These are phyloP conservation scores for Sebastes nivosus DNA, from an alignment of 2,797 vertebrate genomes.

Conservation along the genomic window DNA sequence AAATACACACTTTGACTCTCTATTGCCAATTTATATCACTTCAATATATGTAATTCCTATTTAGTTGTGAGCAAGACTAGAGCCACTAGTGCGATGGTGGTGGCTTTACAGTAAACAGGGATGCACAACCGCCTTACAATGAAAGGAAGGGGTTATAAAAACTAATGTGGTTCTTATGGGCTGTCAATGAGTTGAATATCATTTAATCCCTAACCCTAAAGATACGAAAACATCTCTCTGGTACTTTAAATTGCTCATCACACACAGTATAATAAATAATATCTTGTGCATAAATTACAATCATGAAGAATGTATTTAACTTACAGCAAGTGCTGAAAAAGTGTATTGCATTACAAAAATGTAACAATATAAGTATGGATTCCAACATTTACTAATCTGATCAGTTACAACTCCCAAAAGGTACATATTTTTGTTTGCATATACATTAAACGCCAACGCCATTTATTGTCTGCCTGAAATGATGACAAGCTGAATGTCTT, in stretches of 20 bases:
- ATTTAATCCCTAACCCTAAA: not conserved
- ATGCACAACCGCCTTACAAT: too few relatives aligned
- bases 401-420: not conserved
- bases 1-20: too few relatives aligned
- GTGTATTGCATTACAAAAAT: too few relatives aligned
- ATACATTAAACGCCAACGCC: not conserved
- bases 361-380: not conserved
- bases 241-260: not conserved
- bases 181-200: not conserved
- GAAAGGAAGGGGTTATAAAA: not conserved
- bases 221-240: not conserved
- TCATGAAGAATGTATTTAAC: not conserved
- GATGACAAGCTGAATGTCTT: not conserved
- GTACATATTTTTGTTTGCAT: not conserved
- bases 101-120: not conserved
- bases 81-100: not conserved
- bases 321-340: not conserved
- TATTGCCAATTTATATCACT: not conserved
- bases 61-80: not conserved
- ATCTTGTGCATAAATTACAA: not conserved
- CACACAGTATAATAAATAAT: not conserved
- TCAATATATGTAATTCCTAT: not conserved
- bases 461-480: not conserved
- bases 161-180: not conserved
- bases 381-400: not conserved